Conservation (phyloP, 2,888 invertebrate genomes). For the Coleophora deauratella region DNA sequence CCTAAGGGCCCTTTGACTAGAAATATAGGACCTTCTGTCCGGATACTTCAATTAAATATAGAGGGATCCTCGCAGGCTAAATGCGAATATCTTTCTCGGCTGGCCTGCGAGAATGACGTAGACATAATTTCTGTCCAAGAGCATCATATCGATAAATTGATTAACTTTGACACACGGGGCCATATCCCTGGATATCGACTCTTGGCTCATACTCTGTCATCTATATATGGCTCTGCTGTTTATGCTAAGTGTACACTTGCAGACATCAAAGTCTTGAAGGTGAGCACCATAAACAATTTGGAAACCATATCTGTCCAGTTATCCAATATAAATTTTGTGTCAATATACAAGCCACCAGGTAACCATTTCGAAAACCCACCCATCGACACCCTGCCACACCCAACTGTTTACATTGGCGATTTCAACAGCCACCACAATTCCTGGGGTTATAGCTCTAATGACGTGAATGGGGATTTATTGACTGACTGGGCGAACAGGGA, state of each 20-base stretch:
- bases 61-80: not conserved
- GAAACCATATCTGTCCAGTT: not conserved
- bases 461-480: no score
- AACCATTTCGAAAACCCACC: not conserved
- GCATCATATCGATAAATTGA: no score
- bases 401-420: not conserved
- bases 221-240: no score
- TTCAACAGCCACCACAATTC: not conserved
- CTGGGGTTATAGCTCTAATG: not conserved
- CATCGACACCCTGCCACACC: not conserved
- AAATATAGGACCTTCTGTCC: not conserved
- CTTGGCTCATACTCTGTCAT: no score
- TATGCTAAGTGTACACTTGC: not conserved
- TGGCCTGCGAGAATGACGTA: not conserved
- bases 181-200: no score
- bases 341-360: not conserved
- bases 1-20: not conserved
- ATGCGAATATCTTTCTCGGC: not conserved
- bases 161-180: no score
- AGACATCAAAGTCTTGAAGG: not conserved
- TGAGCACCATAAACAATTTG: not conserved
- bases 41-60: not conserved
- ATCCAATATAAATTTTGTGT: not conserved
- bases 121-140: not conserved
- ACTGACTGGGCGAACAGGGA: not conserved